phyloP scores from a whole-genome alignment of 2,888 invertebrate genomes.

The Orgyia antiqua region DNA sequence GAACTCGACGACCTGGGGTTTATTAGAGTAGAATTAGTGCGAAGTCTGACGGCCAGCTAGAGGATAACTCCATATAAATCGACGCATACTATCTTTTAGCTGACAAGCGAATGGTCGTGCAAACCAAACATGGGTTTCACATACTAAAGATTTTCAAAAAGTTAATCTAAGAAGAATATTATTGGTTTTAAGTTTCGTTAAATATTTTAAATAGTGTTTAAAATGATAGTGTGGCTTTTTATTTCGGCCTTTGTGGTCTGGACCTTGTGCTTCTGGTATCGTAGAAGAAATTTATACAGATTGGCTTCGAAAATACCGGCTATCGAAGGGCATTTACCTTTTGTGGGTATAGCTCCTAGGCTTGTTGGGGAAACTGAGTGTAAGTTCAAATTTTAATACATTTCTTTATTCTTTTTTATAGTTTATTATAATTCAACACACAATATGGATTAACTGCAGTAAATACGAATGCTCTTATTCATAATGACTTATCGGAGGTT shows the following conservation, averaged over 20 bases:
- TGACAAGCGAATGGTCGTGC: constrained; percentile 11
- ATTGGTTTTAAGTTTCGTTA: too few relatives aligned
- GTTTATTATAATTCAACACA: too few relatives aligned
- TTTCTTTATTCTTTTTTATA: too few relatives aligned
- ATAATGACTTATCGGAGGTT: too few relatives aligned
- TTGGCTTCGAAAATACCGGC: constrained; percentile 38
- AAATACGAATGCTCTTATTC: too few relatives aligned
- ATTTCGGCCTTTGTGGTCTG: constrained; percentile 33
- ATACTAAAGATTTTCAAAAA: too few relatives aligned
- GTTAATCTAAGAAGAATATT: too few relatives aligned
- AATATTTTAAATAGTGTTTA: constrained; percentile 2
- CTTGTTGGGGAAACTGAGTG: constrained; percentile 48
- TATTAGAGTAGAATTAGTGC: constrained; percentile 30
- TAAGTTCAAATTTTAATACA: constrained; percentile 24
- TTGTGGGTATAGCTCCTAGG: constrained; percentile 45
- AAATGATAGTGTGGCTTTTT: constrained; percentile 43
- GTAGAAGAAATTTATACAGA: constrained; percentile 45
- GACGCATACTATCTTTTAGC: constrained; percentile 7
- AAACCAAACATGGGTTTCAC: too few relatives aligned
- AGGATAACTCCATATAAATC: constrained; percentile 21
- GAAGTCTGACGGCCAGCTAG: constrained; percentile 14
- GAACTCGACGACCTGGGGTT: constrained; percentile 39
- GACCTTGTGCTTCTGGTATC: constrained; percentile 37
- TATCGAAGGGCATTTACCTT: constrained; percentile 31
- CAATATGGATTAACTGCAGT: too few relatives aligned